Conservation (phyloP, 2,113 vertebrate genomes). For the Epinephelus cyanopodus region DNA sequence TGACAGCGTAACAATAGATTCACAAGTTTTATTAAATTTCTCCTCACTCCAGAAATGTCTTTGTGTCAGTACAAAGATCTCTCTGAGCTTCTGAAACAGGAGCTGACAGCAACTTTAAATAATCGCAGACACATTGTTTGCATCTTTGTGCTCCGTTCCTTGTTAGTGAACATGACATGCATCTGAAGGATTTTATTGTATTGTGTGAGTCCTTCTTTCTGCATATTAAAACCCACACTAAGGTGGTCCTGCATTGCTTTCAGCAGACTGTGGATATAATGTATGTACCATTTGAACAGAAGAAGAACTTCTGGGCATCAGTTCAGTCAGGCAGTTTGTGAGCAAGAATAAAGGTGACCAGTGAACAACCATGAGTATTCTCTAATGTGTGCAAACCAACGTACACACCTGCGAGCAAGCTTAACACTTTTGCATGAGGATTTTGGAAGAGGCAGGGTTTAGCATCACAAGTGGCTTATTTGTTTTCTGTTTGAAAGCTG, state of each 20-base stretch:
- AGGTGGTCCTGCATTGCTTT: constrained; percentile 1
- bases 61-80: constrained; percentile 36
- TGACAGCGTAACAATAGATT: constrained; percentile 35
- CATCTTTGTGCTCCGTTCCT: constrained; percentile 3
- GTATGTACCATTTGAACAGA: too few relatives aligned
- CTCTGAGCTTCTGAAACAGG: constrained; percentile 13
- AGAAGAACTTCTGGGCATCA: too few relatives aligned
- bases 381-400: too few relatives aligned
- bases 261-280: too few relatives aligned
- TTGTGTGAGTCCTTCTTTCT: background rate
- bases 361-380: too few relatives aligned
- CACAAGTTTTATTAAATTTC: constrained; percentile 22
- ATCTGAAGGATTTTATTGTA: constrained; percentile 5
- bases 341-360: too few relatives aligned
- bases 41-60: constrained; percentile 23
- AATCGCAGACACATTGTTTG: constrained; percentile 26
- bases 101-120: constrained; percentile 33
- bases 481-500: too few relatives aligned
- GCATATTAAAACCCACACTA: background rate
- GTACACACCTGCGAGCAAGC: too few relatives aligned
- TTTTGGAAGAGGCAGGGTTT: too few relatives aligned
- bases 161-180: constrained; percentile 17
- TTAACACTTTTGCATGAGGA: too few relatives aligned
- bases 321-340: too few relatives aligned
- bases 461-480: too few relatives aligned